Percentiles rank a stretch among this genome's conserved stretches.
Conservation (phyloP, 2,797 vertebrate species). For the Moxostoma hubbsi region DNA sequence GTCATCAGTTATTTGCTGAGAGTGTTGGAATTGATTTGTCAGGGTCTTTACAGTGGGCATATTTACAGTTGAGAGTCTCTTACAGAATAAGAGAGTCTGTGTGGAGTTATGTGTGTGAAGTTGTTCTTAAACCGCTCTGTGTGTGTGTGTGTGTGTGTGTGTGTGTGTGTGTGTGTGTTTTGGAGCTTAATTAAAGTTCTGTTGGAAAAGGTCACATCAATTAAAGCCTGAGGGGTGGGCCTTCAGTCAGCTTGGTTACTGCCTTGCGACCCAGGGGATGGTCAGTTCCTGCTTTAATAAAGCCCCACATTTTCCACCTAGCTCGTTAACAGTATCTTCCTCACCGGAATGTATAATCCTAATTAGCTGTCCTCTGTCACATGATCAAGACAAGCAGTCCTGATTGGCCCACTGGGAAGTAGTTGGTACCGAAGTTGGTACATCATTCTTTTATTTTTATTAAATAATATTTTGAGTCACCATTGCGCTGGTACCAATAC, state of each 20-base stretch:
- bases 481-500: not conserved
- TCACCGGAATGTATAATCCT: constrained; percentile 50
- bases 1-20: no score
- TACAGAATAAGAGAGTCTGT: constrained; percentile 13
- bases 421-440: no score
- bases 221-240: constrained; percentile 78
- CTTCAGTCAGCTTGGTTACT: constrained; percentile 80
- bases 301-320: constrained; percentile 73
- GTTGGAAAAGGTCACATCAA: constrained; percentile 86
- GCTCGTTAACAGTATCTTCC: constrained; percentile 55
- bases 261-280: constrained; percentile 74
- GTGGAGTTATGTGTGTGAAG: constrained; percentile 43
- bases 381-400: constrained; percentile 21
- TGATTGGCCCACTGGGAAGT: constrained; percentile 47
- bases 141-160: constrained; percentile 40
- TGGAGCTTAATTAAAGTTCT: constrained; percentile 85
- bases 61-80: constrained; percentile 21
- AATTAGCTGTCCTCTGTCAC: constrained; percentile 52
- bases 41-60: not conserved
- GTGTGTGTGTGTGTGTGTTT: constrained; percentile 70
- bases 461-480: not conserved
- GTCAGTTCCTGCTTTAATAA: constrained; percentile 73
- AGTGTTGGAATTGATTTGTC: not conserved
- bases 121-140: constrained; percentile 26
- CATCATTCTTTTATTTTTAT: no score